phyloP scores from a whole-genome alignment of 2,113 vertebrate species.

The Salvelinus sp. region DNA sequence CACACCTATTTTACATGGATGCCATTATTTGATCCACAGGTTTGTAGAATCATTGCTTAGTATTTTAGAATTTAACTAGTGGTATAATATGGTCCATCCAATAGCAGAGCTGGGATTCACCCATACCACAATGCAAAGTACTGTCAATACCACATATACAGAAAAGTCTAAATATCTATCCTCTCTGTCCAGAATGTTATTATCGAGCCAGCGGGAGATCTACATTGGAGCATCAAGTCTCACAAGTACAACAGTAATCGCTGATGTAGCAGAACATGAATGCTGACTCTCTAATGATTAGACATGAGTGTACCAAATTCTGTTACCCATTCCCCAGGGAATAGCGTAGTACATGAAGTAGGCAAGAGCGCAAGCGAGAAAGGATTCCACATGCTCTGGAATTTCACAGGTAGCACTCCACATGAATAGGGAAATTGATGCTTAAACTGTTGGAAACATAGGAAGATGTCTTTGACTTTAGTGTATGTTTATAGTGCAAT shows the following conservation, averaged over 20 bases:
- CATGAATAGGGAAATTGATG: not conserved
- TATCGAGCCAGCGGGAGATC: constrained; percentile 53
- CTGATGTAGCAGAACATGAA: constrained; percentile 61
- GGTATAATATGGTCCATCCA: not conserved
- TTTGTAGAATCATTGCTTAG: constrained; percentile 19
- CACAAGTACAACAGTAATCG: constrained; percentile 52
- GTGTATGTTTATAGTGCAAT: not conserved
- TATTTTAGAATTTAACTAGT: not conserved
- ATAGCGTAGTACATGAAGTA: no score
- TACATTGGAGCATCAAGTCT: constrained; percentile 53
- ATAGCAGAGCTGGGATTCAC: not conserved
- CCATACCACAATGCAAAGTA: no score
- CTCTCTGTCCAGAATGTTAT: constrained; percentile 44
- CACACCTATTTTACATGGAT: constrained; percentile 58
- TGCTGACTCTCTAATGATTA: no score
- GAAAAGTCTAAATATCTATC: not conserved
- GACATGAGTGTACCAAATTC: no score
- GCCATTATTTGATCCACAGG: constrained; percentile 57
- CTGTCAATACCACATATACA: no score
- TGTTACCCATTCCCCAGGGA: no score
- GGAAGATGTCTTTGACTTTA: no score
- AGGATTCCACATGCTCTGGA: constrained; percentile 64
- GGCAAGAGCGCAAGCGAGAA: constrained; percentile 46
- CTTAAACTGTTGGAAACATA: no score
- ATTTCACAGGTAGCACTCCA: constrained; percentile 65